Evolutionary conservation across 2,888 invertebrate genomes (phyloP).

Genomic region (Taphrorychus bicolor): DNA sequence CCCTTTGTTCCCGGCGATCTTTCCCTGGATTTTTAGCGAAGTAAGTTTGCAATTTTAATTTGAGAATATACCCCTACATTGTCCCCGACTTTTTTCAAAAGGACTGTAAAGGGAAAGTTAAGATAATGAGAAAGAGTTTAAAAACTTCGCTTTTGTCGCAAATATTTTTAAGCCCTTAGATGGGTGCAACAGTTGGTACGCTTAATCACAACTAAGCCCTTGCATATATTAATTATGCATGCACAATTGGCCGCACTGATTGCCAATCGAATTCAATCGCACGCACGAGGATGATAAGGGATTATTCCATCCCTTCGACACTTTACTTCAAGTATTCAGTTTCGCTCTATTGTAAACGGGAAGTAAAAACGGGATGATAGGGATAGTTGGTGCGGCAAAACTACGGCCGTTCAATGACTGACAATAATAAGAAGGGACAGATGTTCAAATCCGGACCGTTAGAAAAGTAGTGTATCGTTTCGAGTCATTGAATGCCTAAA

Average conservation of each 20-base stretch:
- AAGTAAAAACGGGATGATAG: background rate
- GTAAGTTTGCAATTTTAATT: conserved; percentile 39
- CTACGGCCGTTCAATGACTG: background rate
- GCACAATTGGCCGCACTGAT: background rate
- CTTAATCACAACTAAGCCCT: background rate
- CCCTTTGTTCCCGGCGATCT: conserved; percentile 46
- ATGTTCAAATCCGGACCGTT: background rate
- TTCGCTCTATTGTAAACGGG: background rate
- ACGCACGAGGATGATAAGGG: background rate
- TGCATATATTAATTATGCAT: background rate
- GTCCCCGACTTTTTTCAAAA: conserved; percentile 4
- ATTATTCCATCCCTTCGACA: background rate
- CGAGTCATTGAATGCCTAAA: background rate
- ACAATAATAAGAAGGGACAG: background rate
- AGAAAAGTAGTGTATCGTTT: background rate
- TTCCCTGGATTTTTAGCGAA: conserved; percentile 28
- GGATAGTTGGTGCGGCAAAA: background rate
- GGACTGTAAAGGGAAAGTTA: background rate
- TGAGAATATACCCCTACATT: conserved; percentile 21
- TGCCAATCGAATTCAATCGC: background rate
- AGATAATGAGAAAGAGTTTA: background rate
- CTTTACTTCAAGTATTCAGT: background rate
- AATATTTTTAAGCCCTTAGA: background rate
- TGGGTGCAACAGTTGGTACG: background rate
- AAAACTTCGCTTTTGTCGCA: background rate